Percentiles rank a stretch among this genome's conserved stretches.
These are phyloP conservation scores for Psilopsiagon aurifrons DNA, from an alignment of 2,113 vertebrate species.

Conservation along the genomic window DNA sequence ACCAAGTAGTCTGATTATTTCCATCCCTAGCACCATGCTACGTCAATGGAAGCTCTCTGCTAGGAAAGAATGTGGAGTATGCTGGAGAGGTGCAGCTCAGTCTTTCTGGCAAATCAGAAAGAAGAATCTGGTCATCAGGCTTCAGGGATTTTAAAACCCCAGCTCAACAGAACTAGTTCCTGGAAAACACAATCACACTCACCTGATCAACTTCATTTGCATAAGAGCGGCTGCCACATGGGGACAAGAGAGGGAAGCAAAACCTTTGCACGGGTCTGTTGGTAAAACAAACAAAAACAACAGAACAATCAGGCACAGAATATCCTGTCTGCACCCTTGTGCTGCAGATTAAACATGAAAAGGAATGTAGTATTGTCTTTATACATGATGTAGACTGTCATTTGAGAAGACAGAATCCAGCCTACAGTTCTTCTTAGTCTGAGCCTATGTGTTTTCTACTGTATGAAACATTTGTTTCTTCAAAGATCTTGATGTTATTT, in stretches of 20 bases:
- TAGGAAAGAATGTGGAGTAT: constrained; percentile 23
- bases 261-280: constrained; percentile 49
- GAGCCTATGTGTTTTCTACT: background rate
- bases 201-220: constrained; percentile 67
- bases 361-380: background rate
- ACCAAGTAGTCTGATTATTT: background rate
- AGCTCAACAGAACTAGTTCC: background rate
- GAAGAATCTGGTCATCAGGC: background rate
- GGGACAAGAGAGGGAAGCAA: background rate
- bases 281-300: background rate
- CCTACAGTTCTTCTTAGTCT: background rate
- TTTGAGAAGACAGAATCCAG: background rate
- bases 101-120: background rate
- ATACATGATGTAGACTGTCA: background rate
- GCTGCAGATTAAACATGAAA: background rate
- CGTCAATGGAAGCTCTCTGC: constrained; percentile 22
- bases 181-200: constrained; percentile 49
- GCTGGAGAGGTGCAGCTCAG: background rate
- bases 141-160: background rate
- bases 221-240: constrained; percentile 40
- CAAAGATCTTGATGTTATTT: constrained; percentile 29
- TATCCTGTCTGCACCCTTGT: background rate
- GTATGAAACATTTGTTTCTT: background rate
- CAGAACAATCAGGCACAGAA: background rate
- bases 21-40: background rate